Evolutionary conservation across 2,888 invertebrate genomes (phyloP), one percentile per base, ranked within the genome.

Genomic region (Erpobdella octoculata): DNA sequence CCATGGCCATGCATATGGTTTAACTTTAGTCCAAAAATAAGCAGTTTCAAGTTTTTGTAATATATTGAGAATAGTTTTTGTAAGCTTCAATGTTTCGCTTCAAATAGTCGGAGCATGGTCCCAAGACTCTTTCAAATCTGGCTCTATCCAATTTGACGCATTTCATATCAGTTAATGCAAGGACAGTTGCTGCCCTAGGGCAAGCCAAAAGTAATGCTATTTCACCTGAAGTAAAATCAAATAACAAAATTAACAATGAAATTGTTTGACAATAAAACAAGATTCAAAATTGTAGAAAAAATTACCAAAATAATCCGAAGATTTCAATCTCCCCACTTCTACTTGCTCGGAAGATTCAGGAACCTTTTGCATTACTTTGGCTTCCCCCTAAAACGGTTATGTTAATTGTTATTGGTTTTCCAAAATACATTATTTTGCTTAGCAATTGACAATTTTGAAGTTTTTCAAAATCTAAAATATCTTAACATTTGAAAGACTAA

Each of bases 61-160:
- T 66, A n/a, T 65, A 46, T 37, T 70, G 64, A 8, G 61, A 59
- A 59, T 72, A 97, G 86, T 96, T 97, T 87, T 97, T 96, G 87
- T 98, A 98, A 86, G 97, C 95, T 79, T 93, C 92, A 82, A 99
- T 97, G 87, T 98, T 98, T 83, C 98, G 89, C 86, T 99, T 98
- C 79, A 99, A 87, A 81, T 98, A 97, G 83, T 99, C 98, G 36
- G 92, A 93, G 85, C 93, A 97, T 71, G 92, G 91, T 41, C 98
- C 98, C 83, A 98, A 88, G 71, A 99, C 96, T 80, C 98, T 89
- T 85, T 98, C 98, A 84, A 98, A 99, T 70, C 86, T 81, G 31
- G 93, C 92, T 81, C 98, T 88, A 85, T 99, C 98, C 80, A 98
- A 87, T 85, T 97, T 98, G 82, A 97, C 96, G 86, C 98, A 98